Conservation (phyloP, 2,888 invertebrate genomes). For the Neria commutata region DNA sequence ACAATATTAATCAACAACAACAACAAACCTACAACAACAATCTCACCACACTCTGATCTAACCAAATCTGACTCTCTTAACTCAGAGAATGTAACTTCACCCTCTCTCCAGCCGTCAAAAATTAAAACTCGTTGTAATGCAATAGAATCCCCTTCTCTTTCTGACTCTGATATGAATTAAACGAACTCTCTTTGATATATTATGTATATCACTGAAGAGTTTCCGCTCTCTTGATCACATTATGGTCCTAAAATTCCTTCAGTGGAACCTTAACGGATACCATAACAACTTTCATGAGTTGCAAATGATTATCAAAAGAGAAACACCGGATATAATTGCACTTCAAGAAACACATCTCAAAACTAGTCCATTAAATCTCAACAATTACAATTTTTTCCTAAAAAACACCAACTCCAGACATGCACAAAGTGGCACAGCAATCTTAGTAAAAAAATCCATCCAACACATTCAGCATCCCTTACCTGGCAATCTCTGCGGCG, state of each 20-base stretch:
- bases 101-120: too few species aligned
- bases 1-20: not conserved
- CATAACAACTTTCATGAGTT: too few species aligned
- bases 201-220: too few species aligned
- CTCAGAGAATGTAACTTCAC: too few species aligned
- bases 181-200: too few species aligned
- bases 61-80: too few species aligned
- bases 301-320: not conserved
- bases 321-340: not conserved
- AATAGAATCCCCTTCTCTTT: too few species aligned
- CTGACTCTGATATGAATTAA: too few species aligned
- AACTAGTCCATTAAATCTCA: not conserved
- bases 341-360: not conserved
- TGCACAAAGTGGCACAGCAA: not conserved
- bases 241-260: not conserved
- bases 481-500: not conserved
- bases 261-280: too few species aligned
- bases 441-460: not conserved
- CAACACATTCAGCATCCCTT: not conserved
- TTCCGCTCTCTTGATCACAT: not conserved
- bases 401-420: not conserved
- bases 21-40: not conserved
- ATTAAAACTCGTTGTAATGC: too few species aligned
- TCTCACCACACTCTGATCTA: too few species aligned
- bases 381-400: not conserved